Base-by-base conservation (phyloP, 2,113 vertebrate genomes). In the Zeus faber region DNA sequence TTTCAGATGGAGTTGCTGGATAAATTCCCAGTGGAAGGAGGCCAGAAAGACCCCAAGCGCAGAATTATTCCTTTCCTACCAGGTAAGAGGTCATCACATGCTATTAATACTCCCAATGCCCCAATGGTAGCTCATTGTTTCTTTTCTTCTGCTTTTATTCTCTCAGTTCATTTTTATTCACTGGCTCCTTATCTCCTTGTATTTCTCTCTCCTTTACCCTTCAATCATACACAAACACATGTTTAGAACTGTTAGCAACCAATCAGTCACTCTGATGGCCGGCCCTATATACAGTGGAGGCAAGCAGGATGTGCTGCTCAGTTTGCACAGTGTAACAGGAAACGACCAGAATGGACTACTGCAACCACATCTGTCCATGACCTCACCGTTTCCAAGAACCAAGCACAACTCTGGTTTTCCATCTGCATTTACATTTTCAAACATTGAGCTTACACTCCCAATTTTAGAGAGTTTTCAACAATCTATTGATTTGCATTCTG, bases 1-100 rank as follows among this genome's bases (percentile, higher is more conserved):
- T 72, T 87, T 74, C 68, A 99, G 97, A 99, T 99, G 97, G 96
- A 99, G 81, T 90, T 99, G 88, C 83, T 99, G 92, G 97, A 99
- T 82, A 98, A 98, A 84, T 99, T 98, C 81, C 97, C 97, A 0
- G 94, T 96, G 89, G 97, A 99, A 85, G 97, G 97, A 74, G 97
- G 97, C 41, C 97, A 99, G 88, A 98, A 98, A 83, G 97, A 99
- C 68, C 97, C 97, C 0, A 99, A 99, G 63, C 94, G 96, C 22
- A 88, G 97, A 71, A 99, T 98, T 71, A 99, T 99, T 55, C 97
- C 97, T 3, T 99, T 99, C 41, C 88, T 99, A 39, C 97, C 97
- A 88, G 97, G 97, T 99, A 76, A 76, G 66, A 62, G 47, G 51
- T 50, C 7, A n/a, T 10, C 45, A 23, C 43, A n/a, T n/a, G n/a